Percentiles rank a stretch among this genome's conserved stretches.
phyloP scores from a whole-genome alignment of 23 tunicate species.

The Trididemnum clinides region DNA sequence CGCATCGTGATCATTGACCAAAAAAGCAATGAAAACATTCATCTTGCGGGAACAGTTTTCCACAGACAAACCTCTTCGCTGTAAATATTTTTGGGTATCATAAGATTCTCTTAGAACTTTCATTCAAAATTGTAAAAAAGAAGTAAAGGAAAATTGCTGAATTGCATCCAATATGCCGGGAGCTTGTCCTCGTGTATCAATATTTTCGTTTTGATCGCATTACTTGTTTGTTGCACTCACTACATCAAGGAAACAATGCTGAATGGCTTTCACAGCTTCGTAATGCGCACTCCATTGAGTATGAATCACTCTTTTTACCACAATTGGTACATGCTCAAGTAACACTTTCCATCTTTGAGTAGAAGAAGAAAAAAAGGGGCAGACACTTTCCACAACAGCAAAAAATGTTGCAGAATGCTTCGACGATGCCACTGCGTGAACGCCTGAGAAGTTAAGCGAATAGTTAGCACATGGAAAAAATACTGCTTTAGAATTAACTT shows the following conservation, averaged over 20 bases:
- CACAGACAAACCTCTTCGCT: constrained; percentile 36
- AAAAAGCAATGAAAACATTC: constrained; percentile 29
- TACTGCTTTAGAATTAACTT: constrained; percentile 3
- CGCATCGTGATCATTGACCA: constrained; percentile 27
- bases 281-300: constrained; percentile 32
- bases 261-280: constrained; percentile 20
- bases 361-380: constrained; percentile 20
- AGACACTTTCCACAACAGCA: constrained; percentile 24
- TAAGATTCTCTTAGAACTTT: constrained; percentile 40
- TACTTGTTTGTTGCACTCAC: constrained; percentile 16
- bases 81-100: constrained; percentile 30
- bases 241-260: constrained; percentile 18
- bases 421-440: constrained; percentile 39
- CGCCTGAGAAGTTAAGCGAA: constrained; percentile 32
- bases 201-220: constrained; percentile 26
- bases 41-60: constrained; percentile 32
- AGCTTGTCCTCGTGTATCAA: constrained; percentile 42
- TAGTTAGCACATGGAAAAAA: constrained; percentile 9
- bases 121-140: constrained; percentile 41
- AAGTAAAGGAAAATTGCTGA: constrained; percentile 22
- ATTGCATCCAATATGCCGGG: constrained; percentile 25
- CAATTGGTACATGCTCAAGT: constrained; percentile 11
- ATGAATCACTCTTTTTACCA: constrained; percentile 21
- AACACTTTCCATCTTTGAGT: constrained; percentile 31
- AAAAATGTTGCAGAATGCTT: constrained; percentile 19